These are phyloP conservation scores for Cheilosia soror DNA, from an alignment of 2,888 invertebrate species.

Conservation along the genomic window DNA sequence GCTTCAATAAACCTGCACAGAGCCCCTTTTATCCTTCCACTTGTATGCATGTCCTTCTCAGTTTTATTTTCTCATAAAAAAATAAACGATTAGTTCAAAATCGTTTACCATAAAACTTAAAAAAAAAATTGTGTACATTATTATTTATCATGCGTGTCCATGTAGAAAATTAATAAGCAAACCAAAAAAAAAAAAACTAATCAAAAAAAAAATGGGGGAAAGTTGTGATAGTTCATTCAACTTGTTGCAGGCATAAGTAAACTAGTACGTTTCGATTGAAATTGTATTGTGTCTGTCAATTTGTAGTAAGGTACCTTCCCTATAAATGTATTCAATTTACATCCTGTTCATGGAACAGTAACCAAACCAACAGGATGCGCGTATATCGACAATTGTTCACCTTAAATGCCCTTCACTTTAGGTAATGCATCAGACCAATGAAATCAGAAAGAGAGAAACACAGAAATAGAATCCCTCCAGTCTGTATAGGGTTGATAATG, in stretches of 20 bases:
- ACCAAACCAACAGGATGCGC: slow-evolving; percentile 67
- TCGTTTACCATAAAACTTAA: slow-evolving; percentile 28
- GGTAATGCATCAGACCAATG: slow-evolving; percentile 41
- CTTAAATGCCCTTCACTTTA: not conserved
- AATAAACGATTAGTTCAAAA: slow-evolving; percentile 23
- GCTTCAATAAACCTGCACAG: slow-evolving; percentile 1
- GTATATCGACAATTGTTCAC: slow-evolving; percentile 54
- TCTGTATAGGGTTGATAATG: slow-evolving; percentile 18
- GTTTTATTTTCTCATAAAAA: slow-evolving; percentile 10
- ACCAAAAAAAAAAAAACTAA: slow-evolving; percentile 16
- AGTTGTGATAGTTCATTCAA: slow-evolving; percentile 37
- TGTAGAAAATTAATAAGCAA: slow-evolving; percentile 67
- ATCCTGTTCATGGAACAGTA: slow-evolving; percentile 72
- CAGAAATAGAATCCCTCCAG: not conserved
- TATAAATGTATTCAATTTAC: slow-evolving; percentile 40
- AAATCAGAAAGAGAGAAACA: slow-evolving; percentile 31
- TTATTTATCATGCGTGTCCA: slow-evolving; percentile 58
- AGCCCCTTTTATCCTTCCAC: not conserved
- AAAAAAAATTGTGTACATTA: slow-evolving; percentile 30
- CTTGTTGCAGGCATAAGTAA: slow-evolving; percentile 36
- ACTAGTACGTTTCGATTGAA: not conserved
- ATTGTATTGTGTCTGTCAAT: not conserved
- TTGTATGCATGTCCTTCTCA: slow-evolving; percentile 17
- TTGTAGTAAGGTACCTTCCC: slow-evolving; percentile 1
- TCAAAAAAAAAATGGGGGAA: slow-evolving; percentile 26